Percentiles rank a stretch among this genome's conserved stretches.
These are phyloP conservation scores for Drosophila pectinifera DNA, from an alignment of 1,140 invertebrate genomes.

Conservation along the genomic window DNA sequence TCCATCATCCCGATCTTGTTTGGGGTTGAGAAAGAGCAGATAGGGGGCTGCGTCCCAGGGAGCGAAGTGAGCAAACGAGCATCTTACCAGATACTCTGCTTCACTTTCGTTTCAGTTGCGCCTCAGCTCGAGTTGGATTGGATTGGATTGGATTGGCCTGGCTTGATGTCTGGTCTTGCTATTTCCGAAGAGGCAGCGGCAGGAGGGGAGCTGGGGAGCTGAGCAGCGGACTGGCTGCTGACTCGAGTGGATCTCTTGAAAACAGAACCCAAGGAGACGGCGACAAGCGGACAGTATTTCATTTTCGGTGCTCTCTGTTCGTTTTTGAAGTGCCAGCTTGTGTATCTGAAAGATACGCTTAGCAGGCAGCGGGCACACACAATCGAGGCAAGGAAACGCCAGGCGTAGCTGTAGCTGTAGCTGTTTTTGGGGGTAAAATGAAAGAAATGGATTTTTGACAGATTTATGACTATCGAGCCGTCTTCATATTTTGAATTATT, in stretches of 20 bases:
- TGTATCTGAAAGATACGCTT: slow-evolving; percentile 83
- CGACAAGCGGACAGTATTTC: slow-evolving; percentile 69
- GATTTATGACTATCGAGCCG: slow-evolving; percentile 85
- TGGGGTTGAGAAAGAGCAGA: slow-evolving; percentile 19
- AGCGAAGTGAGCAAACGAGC: slow-evolving; percentile 65
- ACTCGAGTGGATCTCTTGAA: slow-evolving; percentile 67
- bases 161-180: slow-evolving; percentile 32
- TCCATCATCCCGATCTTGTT: slow-evolving; percentile 66
- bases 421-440: slow-evolving; percentile 75
- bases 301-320: slow-evolving; percentile 33
- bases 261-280: slow-evolving; percentile 70
- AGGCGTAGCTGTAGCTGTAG: slow-evolving; percentile 58
- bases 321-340: slow-evolving; percentile 79
- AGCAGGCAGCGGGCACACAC: slow-evolving; percentile 64
- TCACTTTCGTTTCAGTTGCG: slow-evolving; percentile 71
- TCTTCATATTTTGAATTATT: slow-evolving; percentile 85
- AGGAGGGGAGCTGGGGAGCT: slow-evolving; percentile 11
- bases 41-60: slow-evolving; percentile 6
- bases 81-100: slow-evolving; percentile 75
- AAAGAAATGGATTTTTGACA: slow-evolving; percentile 85
- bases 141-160: slow-evolving; percentile 49
- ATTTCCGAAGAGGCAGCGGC: slow-evolving; percentile 33
- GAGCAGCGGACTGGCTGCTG: slow-evolving; percentile 45
- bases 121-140: slow-evolving; percentile 47
- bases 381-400: slow-evolving; percentile 66